Percentiles rank a stretch among this genome's conserved stretches.
Conservation (phyloP, 2,888 invertebrate genomes). For the Gnatocerus cornutus region DNA sequence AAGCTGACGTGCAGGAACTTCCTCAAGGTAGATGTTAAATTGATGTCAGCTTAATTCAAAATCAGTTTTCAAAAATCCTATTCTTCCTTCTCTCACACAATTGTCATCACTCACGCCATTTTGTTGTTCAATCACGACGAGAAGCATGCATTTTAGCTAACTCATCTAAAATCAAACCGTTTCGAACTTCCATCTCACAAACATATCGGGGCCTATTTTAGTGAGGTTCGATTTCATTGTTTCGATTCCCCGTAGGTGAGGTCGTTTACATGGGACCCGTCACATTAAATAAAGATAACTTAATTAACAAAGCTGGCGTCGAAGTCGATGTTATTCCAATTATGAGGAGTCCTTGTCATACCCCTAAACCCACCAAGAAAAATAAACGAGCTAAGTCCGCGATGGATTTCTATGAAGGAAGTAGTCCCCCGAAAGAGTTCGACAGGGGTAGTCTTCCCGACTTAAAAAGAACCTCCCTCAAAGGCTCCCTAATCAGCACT, state of each 20-base stretch:
- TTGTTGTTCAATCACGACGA: conserved; percentile 32
- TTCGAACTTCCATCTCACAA: conserved; percentile 55
- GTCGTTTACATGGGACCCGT: conserved; percentile 71
- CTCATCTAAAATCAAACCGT: conserved; percentile 28
- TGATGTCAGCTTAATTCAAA: conserved; percentile 62
- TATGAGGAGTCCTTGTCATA: conserved; percentile 69
- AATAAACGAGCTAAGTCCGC: conserved; percentile 66
- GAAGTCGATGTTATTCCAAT: conserved; percentile 71
- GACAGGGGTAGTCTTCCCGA: conserved; percentile 68
- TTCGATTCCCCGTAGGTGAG: conserved; percentile 65
- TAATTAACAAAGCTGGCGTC: conserved; percentile 76
- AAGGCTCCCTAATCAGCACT: conserved; percentile 63
- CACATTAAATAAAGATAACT: conserved; percentile 70
- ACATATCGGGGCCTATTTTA: conserved; percentile 66
- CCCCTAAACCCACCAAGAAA: conserved; percentile 64
- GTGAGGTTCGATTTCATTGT: conserved; percentile 43
- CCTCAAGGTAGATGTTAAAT: conserved; percentile 70
- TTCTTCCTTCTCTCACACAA: conserved; percentile 33
- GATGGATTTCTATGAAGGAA: conserved; percentile 63
- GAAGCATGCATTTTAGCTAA: conserved; percentile 46
- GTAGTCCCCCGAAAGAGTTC: conserved; percentile 46
- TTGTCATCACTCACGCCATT: conserved; percentile 59
- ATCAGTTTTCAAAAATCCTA: conserved; percentile 15
- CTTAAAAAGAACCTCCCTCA: conserved; percentile 59
- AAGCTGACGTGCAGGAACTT: conserved; percentile 69